Conservation (phyloP, 1,140 invertebrate species). For the Fopius arisanus region DNA sequence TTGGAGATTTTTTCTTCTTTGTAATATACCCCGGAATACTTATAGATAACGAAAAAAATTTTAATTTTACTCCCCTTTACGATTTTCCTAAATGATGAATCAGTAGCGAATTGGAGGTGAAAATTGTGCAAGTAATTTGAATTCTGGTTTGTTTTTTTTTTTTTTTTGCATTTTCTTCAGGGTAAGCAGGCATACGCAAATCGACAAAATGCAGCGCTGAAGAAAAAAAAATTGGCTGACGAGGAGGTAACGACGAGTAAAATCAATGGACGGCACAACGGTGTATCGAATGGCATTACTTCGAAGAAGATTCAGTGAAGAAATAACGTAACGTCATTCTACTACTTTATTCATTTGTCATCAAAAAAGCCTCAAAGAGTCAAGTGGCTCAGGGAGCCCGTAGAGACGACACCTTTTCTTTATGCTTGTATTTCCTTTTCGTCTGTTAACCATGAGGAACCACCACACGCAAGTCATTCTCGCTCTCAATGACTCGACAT, state of each 20-base stretch:
- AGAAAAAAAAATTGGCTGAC: slow-evolving; percentile 15
- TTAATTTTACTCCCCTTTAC: too few relatives aligned
- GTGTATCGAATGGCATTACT: slow-evolving; percentile 49
- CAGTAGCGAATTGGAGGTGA: too few relatives aligned
- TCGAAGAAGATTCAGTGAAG: slow-evolving; percentile 52
- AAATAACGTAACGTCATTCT: background rate
- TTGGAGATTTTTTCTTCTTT: too few relatives aligned
- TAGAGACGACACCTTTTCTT: background rate
- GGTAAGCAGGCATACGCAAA: slow-evolving; percentile 59
- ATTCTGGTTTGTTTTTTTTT: background rate
- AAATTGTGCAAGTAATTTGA: too few relatives aligned
- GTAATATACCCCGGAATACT: too few relatives aligned
- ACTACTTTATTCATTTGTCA: slow-evolving; percentile 12
- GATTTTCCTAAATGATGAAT: too few relatives aligned
- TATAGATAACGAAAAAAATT: too few relatives aligned
- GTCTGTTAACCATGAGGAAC: background rate
- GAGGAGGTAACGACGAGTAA: slow-evolving; percentile 1
- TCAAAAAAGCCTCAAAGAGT: background rate
- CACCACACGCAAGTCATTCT: slow-evolving; percentile 3
- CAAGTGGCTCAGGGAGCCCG: background rate
- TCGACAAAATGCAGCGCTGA: slow-evolving; percentile 23
- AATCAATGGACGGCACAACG: slow-evolving; percentile 44
- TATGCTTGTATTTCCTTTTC: background rate
- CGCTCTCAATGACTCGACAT: background rate
- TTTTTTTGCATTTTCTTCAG: slow-evolving; percentile 39